Evolutionary conservation across 2,113 vertebrate species (phyloP).

Genomic region (Ascaphus truei): DNA sequence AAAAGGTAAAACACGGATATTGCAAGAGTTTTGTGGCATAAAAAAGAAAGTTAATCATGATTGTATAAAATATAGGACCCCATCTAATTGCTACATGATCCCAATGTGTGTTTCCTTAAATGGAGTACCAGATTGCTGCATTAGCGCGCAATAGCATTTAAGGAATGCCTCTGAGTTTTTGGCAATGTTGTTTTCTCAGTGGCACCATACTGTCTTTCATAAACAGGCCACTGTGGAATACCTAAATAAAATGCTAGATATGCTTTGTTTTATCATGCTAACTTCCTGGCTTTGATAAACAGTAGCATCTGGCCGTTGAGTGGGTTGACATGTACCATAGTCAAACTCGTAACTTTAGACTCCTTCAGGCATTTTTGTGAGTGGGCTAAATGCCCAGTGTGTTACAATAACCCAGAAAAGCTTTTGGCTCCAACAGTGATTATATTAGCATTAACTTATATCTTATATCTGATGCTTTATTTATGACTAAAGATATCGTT

Average conservation of each 20-base stretch:
- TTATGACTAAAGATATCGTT: conserved; percentile 49
- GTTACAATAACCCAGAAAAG: conserved; percentile 58
- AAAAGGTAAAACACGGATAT: too few relatives aligned
- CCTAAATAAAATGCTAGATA: conserved; percentile 20
- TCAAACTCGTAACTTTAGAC: conserved; percentile 56
- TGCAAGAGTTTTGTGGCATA: too few relatives aligned
- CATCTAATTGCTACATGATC: too few relatives aligned
- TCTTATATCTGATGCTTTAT: conserved; percentile 59
- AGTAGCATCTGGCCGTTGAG: conserved; percentile 47
- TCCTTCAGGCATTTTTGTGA: conserved; percentile 54
- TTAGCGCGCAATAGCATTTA: conserved; percentile 5
- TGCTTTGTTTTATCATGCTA: conserved; percentile 39
- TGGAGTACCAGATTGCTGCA: background rate
- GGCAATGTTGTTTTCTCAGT: conserved; percentile 8
- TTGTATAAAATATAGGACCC: too few relatives aligned
- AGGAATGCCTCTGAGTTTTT: conserved; percentile 4
- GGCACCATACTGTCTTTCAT: conserved; percentile 4
- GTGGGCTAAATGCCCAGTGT: conserved; percentile 53
- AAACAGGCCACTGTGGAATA: conserved; percentile 14
- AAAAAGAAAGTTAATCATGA: too few relatives aligned
- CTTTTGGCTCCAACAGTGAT: conserved; percentile 51
- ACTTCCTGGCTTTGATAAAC: conserved; percentile 41
- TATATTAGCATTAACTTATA: conserved; percentile 63
- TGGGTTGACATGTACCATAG: conserved; percentile 44
- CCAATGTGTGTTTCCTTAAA: background rate